A percentile compares a stretch with the other conserved stretches of the same genome.
Evolutionary conservation across 2,113 vertebrate genomes (phyloP).

Genomic region (Willisornis vidua): DNA sequence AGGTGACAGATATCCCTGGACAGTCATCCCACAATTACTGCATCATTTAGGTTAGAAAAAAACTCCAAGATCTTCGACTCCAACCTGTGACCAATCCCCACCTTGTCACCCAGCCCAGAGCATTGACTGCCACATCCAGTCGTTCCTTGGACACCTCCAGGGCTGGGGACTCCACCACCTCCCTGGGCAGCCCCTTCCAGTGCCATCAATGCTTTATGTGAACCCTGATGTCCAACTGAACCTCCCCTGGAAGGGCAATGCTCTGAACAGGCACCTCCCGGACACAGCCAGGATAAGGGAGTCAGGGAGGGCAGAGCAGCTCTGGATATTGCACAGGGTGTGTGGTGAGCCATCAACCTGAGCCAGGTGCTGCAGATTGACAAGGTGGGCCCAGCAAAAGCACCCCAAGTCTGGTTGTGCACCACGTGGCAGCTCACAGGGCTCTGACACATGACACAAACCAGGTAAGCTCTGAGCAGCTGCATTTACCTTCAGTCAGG

Average conservation of each 20-base stretch:
- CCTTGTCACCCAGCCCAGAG: neutral
- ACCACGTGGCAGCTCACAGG: neutral
- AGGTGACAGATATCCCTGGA: neutral
- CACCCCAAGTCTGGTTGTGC: neutral
- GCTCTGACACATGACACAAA: neutral
- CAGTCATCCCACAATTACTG: neutral
- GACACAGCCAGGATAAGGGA: neutral
- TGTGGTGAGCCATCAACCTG: neutral
- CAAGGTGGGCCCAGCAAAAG: neutral
- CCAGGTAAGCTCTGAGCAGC: neutral
- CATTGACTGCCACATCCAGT: neutral
- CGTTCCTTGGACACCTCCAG: neutral
- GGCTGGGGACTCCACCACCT: neutral
- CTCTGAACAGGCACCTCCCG: neutral
- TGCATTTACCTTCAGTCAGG: neutral
- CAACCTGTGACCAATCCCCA: neutral
- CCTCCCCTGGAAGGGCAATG: neutral
- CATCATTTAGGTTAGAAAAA: neutral
- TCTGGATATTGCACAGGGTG: neutral
- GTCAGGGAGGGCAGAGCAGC: neutral
- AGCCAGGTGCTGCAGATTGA: neutral
- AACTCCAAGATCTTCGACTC: no score
- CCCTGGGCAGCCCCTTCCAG: neutral
- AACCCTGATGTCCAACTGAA: neutral
- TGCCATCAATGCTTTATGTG: neutral